Conservation (phyloP, 2,797 vertebrate species). For the Streptopelia turtur region DNA sequence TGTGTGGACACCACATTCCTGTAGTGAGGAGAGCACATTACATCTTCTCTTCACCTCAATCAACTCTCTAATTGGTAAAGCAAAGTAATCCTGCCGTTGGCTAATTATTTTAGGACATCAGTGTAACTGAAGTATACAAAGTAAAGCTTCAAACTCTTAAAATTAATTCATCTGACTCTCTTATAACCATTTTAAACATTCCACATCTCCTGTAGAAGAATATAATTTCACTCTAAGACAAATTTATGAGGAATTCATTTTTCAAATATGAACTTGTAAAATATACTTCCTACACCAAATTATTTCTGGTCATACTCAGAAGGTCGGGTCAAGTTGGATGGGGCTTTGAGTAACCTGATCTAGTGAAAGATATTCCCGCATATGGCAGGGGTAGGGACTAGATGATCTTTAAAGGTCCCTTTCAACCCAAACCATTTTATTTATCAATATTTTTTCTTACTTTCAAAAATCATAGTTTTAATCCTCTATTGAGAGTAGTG, state of each 20-base stretch:
- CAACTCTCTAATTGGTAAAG: background rate
- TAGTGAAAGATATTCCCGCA: background rate
- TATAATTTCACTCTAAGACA: background rate
- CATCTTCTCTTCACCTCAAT: background rate
- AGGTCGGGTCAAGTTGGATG: background rate
- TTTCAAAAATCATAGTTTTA: background rate
- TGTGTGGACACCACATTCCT: background rate
- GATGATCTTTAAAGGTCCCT: background rate
- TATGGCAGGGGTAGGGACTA: accelerated
- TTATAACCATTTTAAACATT: background rate
- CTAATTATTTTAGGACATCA: background rate
- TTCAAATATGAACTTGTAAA: background rate
- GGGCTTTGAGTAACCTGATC: background rate
- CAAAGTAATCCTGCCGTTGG: background rate
- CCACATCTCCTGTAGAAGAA: background rate
- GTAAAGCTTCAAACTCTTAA: background rate
- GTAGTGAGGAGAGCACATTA: background rate
- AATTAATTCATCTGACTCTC: background rate
- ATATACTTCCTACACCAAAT: background rate
- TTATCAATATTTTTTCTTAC: background rate
- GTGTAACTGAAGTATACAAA: background rate
- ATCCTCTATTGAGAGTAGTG: background rate
- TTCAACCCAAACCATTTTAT: background rate
- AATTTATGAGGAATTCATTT: background rate
- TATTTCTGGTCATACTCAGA: background rate